Evolutionary conservation across 2,888 invertebrate species (phyloP), one percentile per base, ranked within the genome.

Genomic region (Panopea generosa): DNA sequence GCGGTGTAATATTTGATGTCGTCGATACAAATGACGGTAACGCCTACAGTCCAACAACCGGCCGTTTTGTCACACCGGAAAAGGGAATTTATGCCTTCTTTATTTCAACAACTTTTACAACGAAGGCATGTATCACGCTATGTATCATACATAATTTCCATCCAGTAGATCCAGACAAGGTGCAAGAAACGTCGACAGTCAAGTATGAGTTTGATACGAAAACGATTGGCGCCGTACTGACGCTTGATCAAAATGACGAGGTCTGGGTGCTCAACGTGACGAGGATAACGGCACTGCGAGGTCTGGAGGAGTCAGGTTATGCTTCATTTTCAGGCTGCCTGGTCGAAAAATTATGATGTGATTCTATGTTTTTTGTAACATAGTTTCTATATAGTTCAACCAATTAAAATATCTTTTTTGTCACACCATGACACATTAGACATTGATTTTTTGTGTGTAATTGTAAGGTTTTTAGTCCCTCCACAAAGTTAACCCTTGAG

Each of bases 181-280:
- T 70, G 3, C 43, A 61, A 20, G 38, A 45, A 50, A 29, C 26
- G 4, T 38, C 27, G n/a, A 16, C 53, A 16, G 0, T n/a, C 1
- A 26, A 47, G 7, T 47, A 56, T 16, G 56, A 61, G 2, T 56
- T 70, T 26, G 11, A 56, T n/a, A 62, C 62, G 27, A 61, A 55
- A 27, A 70, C 62, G 4, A 45, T 33, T 14, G 69, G 61, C 2
- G 43, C 49, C 14, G 29, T 70, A 1, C 43, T 70, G 45, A 49
- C 33, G 14, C 43, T 70, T 16, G 69, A 62, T 11, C 43, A 47
- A 47, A 45, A 56, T 3, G 69, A 62, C n/a, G 61, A 62, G 38
- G 33, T 70, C 6, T 70, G 69, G 69, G 29, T 70, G 7, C 18
- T 70, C 1, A 70, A 70, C 24, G 33, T 56, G 3, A 70, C 69